These are phyloP conservation scores for Cheilosia urbana DNA, from an alignment of 2,888 invertebrate species.

Conservation along the genomic window DNA sequence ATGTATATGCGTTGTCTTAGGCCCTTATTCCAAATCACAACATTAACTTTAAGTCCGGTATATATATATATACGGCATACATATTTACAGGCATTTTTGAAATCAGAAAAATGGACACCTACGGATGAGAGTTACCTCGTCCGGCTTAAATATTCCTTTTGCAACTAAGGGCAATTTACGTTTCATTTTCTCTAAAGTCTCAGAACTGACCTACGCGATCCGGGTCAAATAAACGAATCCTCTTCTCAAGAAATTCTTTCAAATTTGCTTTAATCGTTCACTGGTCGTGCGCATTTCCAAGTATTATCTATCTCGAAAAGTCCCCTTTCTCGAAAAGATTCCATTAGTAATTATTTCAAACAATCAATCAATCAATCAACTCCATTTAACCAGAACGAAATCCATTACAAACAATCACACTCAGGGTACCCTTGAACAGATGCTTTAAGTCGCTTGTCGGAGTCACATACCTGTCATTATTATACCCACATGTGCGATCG, in stretches of 20 bases:
- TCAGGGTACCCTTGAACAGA: background rate
- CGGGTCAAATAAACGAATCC: background rate
- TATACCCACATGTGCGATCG: conserved; percentile 10
- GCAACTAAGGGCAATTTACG: too few species aligned
- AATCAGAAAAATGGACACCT: too few species aligned
- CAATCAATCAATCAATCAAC: too few species aligned
- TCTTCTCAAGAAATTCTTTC: background rate
- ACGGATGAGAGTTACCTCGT: too few species aligned
- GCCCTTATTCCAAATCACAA: too few species aligned
- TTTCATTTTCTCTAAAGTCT: too few species aligned
- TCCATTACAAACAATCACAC: background rate
- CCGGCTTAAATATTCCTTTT: too few species aligned
- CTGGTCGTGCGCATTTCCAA: conserved; percentile 7
- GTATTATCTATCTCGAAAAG: conserved; percentile 12
- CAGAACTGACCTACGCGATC: background rate
- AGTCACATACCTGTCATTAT: background rate
- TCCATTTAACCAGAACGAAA: background rate
- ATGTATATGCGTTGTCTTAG: too few species aligned
- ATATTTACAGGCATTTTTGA: too few species aligned
- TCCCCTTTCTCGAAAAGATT: conserved; percentile 4
- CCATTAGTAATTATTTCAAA: background rate
- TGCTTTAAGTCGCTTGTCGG: background rate
- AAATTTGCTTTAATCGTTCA: background rate
- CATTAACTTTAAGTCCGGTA: too few species aligned
- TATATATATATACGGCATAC: too few species aligned